Base-by-base conservation (phyloP, 2,888 invertebrate genomes). In the Agrotis segetum region DNA sequence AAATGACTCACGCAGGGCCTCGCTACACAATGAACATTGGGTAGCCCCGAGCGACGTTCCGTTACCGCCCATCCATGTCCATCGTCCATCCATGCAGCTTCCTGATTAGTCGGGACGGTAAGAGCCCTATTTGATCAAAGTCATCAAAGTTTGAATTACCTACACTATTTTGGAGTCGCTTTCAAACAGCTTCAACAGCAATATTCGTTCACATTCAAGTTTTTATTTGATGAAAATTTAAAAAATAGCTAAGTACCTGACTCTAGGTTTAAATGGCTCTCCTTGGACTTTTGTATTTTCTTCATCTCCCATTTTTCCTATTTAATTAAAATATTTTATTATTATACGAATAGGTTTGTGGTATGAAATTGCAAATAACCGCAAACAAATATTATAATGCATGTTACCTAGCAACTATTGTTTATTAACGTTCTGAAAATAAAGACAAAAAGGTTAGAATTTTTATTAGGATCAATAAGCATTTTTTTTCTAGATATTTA, bases 351-450 rank as follows among this genome's bases (percentile, higher is more conserved):
- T n/a, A n/a, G n/a, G n/a, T n/a, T n/a, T n/a, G n/a, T n/a, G n/a
- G n/a, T n/a, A n/a, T 50, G 49, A 68, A 24, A 19, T 44, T 50
- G 3, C 19, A 14, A 59, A 44, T 19, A 44, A 44, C 24, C 2
- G 24, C 19, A 13, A 40, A 1, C 4, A 17, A 44, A 40, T n/a
- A 81, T 61, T 53, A 55, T 62, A 24, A 16, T n/a, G 16, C 13
- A 64, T n/a, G 82, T 82, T 59, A 61, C 82, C 46, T 69, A 74
- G 81, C 71, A 67, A 81, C 72, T 34, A 21, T 14, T 46, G 0
- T 17, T 7, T 17, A 34, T n/a, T n/a, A n/a, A n/a, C n/a, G 34
- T 40, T 40, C 17, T 24, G 1, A 7, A 14, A 19, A 11, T 21
- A 34, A 14, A 3, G 24, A 3, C 3, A 2, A 7, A 6, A 44